A percentile compares a stretch with the other conserved stretches of the same genome.
Conservation (phyloP, 2,113 vertebrate genomes). For the Sylvilagus bachmani region DNA sequence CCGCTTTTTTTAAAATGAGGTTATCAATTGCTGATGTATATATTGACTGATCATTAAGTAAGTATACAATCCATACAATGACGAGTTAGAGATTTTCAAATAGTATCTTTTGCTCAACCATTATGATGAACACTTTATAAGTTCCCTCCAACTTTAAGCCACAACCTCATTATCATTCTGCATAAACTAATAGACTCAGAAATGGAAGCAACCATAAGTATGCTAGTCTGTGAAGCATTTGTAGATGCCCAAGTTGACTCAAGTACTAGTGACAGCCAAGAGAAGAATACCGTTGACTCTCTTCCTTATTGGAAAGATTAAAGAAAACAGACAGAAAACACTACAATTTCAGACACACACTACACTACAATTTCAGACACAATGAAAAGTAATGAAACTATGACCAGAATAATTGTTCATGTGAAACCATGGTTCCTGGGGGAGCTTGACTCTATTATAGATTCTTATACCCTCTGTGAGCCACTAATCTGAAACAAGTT, state of each 20-base stretch:
- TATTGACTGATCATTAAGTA: constrained; percentile 61
- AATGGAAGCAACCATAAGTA: constrained; percentile 57
- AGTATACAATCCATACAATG: constrained; percentile 50
- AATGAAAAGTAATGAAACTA: not conserved
- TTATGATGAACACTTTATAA: constrained; percentile 50
- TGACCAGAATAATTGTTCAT: not conserved
- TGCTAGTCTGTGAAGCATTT: not conserved
- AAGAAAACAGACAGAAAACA: not conserved
- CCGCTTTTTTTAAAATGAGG: constrained; percentile 41
- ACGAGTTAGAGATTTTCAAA: constrained; percentile 70
- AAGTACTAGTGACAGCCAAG: constrained; percentile 33
- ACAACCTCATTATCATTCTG: constrained; percentile 65
- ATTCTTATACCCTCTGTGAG: not conserved
- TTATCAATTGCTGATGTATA: constrained; percentile 51
- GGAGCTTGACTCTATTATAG: not conserved
- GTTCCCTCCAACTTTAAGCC: constrained; percentile 61
- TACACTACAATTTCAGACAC: not conserved
- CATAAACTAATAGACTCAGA: constrained; percentile 67
- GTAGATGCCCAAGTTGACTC: constrained; percentile 43
- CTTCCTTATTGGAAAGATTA: not conserved
- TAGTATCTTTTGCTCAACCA: constrained; percentile 61
- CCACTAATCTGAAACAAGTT: not conserved
- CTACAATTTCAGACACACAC: not conserved
- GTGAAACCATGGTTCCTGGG: not conserved
- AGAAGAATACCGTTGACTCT: not conserved